Conservation (phyloP, 2,888 invertebrate species). For the Dugesia japonica region DNA sequence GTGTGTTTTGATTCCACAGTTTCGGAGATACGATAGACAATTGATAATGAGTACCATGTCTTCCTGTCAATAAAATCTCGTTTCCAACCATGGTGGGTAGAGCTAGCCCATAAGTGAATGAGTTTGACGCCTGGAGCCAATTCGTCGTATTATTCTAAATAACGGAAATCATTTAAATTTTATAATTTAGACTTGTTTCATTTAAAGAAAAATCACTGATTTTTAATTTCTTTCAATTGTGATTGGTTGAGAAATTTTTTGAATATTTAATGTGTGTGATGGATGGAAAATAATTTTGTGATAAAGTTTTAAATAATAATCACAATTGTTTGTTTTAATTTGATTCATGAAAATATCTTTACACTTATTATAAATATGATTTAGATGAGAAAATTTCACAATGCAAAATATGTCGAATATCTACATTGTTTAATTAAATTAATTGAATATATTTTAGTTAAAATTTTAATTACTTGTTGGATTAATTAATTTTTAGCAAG, state of each 20-base stretch:
- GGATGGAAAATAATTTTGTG: no score
- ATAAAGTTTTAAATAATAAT: no score
- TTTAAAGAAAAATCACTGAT: neutral
- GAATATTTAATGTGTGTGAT: no score
- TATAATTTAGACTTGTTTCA: neutral
- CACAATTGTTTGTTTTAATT: no score
- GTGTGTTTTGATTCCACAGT: neutral
- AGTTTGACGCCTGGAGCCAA: conserved; percentile 13
- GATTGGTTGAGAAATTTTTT: neutral
- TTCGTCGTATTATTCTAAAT: neutral
- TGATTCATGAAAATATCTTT: no score
- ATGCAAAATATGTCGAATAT: no score
- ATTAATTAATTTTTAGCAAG: no score
- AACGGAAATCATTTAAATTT: neutral
- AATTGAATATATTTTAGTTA: no score
- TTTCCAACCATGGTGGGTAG: neutral
- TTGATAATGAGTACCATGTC: neutral
- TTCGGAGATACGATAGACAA: neutral
- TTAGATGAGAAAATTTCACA: no score
- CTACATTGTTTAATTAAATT: no score
- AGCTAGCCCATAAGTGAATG: neutral
- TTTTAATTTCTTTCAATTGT: neutral
- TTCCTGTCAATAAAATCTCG: neutral
- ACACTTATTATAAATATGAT: no score
- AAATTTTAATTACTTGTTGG: no score